Base-by-base conservation (phyloP, 1,140 invertebrate genomes). In the Cataglyphis hispanica region DNA sequence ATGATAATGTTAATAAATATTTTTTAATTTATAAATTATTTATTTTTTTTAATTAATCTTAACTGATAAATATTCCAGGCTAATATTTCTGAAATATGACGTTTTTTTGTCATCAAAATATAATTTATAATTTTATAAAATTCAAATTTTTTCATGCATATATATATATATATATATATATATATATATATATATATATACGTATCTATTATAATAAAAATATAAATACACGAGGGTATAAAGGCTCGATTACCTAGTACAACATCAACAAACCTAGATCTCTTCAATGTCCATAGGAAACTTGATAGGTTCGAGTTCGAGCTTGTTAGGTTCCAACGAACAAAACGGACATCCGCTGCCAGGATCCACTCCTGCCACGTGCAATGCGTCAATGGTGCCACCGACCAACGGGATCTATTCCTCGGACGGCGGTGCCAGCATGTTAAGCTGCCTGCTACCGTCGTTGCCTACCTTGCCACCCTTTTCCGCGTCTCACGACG, bases 401-500 rank as follows among this genome's bases (percentile, higher is more conserved):
- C 77, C 89, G 4, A 91, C 88, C 61, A 93, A 91, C 64, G 87
- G 92, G 50, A 91, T 92, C 43, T 93, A 93, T 75, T 88, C 92
- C 1, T 90, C 93, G 2, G 93, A 93, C 46, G 75, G 67, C 66
- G 89, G 85, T 74, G 86, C 91, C 22, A 93, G 88, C 88, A 93
- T 93, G 91, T 58, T 93, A 13, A 93, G 88, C 76, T 92, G 92
- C 84, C 85, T 93, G 46, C 74, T 93, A 75, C 91, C 93, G 11
- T 91, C 90, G 50, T 72, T 93, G 46, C 90, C 91, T 10, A 89
- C 92, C 7, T 85, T 93, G 50, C 91, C 92, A 46, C 85, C 92
- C 31, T 80, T 93, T 8, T 91, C 92, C 16, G 81, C 92, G 22
- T 86, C 92, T 0, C 93, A 93, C 80, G 92, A 93, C 63, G 84